A percentile compares a stretch with the other conserved stretches of the same genome.
Evolutionary conservation across 1,140 invertebrate genomes (phyloP).

Genomic region (Triops longicaudatus): DNA sequence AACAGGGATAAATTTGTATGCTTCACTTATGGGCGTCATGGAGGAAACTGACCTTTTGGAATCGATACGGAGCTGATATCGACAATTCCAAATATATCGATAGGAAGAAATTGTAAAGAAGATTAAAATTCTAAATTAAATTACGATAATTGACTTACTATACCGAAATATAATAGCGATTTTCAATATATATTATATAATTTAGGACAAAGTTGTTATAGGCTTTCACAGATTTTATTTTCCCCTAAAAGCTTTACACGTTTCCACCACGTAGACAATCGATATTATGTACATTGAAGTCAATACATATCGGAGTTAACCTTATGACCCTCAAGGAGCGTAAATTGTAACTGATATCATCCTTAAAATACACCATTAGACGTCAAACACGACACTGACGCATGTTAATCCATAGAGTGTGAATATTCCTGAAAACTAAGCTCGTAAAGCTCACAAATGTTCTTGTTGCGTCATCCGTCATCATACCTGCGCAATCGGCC

Average conservation of each 20-base stretch:
- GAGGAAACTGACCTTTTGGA: background rate
- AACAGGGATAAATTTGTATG: background rate
- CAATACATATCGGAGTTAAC: background rate
- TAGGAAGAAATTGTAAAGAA: background rate
- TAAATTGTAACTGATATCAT: background rate
- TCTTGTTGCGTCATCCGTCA: background rate
- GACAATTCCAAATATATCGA: background rate
- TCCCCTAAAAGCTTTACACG: no score
- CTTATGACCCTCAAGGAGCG: background rate
- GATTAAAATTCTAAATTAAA: background rate
- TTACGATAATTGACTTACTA: no score
- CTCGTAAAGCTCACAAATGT: background rate
- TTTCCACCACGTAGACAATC: background rate
- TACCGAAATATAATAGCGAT: no score
- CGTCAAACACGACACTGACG: no score
- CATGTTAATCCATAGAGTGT: background rate
- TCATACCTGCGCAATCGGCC: background rate
- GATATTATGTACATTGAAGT: background rate
- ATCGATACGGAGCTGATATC: background rate
- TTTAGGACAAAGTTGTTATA: no score
- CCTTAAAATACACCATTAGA: background rate
- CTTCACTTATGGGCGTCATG: slow-evolving; percentile 4
- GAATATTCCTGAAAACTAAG: background rate
- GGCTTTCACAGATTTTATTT: no score
- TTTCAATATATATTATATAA: no score